Conservation (phyloP, 2,797 vertebrate genomes). For the Trichosurus vulpecula region DNA sequence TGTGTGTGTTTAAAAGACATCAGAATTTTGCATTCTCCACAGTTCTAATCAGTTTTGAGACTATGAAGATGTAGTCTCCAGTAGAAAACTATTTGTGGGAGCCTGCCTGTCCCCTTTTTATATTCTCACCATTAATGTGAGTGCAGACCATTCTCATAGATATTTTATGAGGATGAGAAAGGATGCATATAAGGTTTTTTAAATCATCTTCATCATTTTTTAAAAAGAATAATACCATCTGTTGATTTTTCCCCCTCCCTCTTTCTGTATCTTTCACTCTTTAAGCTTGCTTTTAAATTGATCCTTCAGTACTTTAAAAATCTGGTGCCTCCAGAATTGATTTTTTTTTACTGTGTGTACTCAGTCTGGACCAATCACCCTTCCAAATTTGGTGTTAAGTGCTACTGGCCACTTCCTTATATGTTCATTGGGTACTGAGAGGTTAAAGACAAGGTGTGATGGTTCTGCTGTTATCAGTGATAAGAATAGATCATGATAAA, state of each 20-base stretch:
- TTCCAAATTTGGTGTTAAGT: neutral
- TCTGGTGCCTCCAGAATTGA: neutral
- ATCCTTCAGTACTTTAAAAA: neutral
- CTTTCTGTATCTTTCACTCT: neutral
- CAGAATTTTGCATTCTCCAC: neutral
- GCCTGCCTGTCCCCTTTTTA: neutral
- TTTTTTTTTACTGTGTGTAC: neutral
- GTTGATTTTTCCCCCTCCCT: neutral
- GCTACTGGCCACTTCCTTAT: neutral
- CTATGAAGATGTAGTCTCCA: neutral
- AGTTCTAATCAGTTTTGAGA: neutral
- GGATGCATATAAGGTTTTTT: neutral
- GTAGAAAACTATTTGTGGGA: neutral
- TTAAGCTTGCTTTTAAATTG: neutral
- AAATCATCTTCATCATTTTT: neutral
- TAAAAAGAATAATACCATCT: neutral
- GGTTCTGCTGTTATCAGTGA: neutral
- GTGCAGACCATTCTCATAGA: neutral
- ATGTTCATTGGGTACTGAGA: neutral
- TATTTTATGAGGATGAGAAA: neutral
- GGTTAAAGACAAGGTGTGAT: neutral
- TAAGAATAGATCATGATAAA: neutral
- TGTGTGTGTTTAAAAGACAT: neutral
- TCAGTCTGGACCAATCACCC: neutral
- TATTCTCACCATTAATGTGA: neutral